Base-by-base conservation (phyloP, 1,140 invertebrate genomes). In the Brachystomella parvula region DNA sequence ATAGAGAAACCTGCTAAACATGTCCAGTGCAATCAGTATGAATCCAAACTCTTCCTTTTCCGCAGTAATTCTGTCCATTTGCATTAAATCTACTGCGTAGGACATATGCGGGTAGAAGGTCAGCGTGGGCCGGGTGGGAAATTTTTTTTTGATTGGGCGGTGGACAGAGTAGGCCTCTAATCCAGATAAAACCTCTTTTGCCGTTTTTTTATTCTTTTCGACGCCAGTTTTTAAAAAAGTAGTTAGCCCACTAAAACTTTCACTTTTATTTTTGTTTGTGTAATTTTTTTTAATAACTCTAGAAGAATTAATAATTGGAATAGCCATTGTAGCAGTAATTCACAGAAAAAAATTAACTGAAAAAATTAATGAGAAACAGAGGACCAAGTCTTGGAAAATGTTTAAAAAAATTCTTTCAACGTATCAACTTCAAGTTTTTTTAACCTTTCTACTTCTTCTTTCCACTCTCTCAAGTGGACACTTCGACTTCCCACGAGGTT, bases 251-350 rank as follows among this genome's bases (percentile, higher is more conserved):
- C 3, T 31, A 31, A 59, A 59, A 24, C 26, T 32, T 6, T 12
- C 57, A 29, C 3, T 6, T 15, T 12, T 29, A 30, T 28, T 15
- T 29, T 28, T 59, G 30, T 59, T 29, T 15, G 30, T 6, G 30
- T 59, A 59, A 29, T 28, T 32, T 32, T 59, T 59, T 31, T 59
- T 12, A 59, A 59, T 59, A 12, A 26, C 49, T 3, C 49, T 9
- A 9, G 6, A 9, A 39, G 35, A 44, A 44, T 44, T 12, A 44
- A 44, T 44, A 44, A 9, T 44, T 44, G 39, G n/a, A 44, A 44
- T 12, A 44, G 9, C n/a, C 39, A n/a, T 12, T 12, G n/a, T n/a
- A 9, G n/a, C 39, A 12, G 39, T 12, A 44, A 9, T 9, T 9
- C 39, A 44, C 39, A 44, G 39, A 44, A 44, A 44, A 44, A 12